These are phyloP conservation scores for Macrosoma leucophasiata DNA, from an alignment of 2,888 invertebrate species.

Conservation along the genomic window DNA sequence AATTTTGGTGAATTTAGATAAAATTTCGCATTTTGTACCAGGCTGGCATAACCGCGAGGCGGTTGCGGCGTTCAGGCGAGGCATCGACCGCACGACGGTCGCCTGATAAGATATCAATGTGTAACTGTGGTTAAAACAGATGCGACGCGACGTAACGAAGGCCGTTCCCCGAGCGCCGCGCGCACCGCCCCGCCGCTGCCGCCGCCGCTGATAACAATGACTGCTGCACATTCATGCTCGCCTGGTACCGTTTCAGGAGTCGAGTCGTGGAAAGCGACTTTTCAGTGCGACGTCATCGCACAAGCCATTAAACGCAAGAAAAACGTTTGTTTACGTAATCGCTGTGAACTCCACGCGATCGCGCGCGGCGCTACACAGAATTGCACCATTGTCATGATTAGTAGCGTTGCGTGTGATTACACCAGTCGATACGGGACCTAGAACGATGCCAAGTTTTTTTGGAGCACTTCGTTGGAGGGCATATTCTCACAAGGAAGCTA, in stretches of 20 bases:
- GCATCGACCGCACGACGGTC: slow-evolving; percentile 24
- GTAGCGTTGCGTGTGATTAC: slow-evolving; percentile 1
- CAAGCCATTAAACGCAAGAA: background rate
- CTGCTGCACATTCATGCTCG: slow-evolving; percentile 53
- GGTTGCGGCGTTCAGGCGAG: too few relatives aligned
- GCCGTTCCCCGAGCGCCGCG: slow-evolving; percentile 33
- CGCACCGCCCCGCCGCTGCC: slow-evolving; percentile 30
- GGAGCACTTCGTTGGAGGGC: background rate
- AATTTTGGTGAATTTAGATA: too few relatives aligned
- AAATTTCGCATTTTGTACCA: slow-evolving; percentile 43
- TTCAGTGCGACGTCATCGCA: slow-evolving; percentile 41
- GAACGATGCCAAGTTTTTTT: slow-evolving; percentile 3
- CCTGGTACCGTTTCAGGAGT: slow-evolving; percentile 69
- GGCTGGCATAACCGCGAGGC: slow-evolving; percentile 38
- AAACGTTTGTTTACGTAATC: too few relatives aligned
- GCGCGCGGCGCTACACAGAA: too few relatives aligned
- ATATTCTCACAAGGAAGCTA: too few relatives aligned
- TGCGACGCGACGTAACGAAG: slow-evolving; percentile 48
- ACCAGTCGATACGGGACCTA: background rate
- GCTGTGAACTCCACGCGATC: too few relatives aligned
- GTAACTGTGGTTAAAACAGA: slow-evolving; percentile 46
- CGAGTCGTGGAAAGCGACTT: slow-evolving; percentile 47
- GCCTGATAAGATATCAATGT: slow-evolving; percentile 57
- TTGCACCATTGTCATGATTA: background rate
- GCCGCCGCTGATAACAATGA: slow-evolving; percentile 54